Percentiles rank a stretch among this genome's conserved stretches.
phyloP scores from a whole-genome alignment of 2,113 vertebrate species.

The Cynocephalus volans region DNA sequence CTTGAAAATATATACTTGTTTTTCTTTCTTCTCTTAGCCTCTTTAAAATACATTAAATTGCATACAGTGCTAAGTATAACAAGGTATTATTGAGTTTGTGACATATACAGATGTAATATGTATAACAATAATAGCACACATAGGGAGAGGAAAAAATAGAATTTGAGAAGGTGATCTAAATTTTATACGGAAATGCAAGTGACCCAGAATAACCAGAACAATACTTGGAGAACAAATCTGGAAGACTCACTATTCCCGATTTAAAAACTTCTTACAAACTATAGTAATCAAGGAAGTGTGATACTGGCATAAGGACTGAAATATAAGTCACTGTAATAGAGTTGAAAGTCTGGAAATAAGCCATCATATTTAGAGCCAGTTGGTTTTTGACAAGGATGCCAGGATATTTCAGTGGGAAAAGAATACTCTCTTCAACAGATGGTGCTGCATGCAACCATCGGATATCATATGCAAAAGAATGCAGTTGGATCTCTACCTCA shows the following conservation, averaged over 20 bases:
- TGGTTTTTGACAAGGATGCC: not conserved
- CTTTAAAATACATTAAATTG: not conserved
- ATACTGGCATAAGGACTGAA: not conserved
- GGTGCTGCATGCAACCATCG: not conserved
- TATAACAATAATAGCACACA: not conserved
- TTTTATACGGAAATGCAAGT: not conserved
- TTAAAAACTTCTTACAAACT: not conserved
- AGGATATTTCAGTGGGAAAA: not conserved
- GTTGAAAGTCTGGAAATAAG: not conserved
- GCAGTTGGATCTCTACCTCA: not conserved
- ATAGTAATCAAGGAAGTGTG: not conserved
- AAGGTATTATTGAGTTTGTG: not conserved
- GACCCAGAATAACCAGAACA: not conserved
- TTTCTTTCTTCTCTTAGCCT: not conserved
- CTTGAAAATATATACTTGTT: not conserved
- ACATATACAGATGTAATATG: not conserved
- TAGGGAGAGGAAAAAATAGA: not conserved
- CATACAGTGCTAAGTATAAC: not conserved
- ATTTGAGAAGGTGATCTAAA: not conserved
- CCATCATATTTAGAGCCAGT: not conserved
- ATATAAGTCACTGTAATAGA: not conserved
- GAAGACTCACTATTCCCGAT: not conserved
- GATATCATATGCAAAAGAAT: not conserved
- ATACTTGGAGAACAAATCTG: not conserved
- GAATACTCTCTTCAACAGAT: not conserved